phyloP scores from a whole-genome alignment of 2,797 vertebrate genomes.

The Sebastes taczanowskii region DNA sequence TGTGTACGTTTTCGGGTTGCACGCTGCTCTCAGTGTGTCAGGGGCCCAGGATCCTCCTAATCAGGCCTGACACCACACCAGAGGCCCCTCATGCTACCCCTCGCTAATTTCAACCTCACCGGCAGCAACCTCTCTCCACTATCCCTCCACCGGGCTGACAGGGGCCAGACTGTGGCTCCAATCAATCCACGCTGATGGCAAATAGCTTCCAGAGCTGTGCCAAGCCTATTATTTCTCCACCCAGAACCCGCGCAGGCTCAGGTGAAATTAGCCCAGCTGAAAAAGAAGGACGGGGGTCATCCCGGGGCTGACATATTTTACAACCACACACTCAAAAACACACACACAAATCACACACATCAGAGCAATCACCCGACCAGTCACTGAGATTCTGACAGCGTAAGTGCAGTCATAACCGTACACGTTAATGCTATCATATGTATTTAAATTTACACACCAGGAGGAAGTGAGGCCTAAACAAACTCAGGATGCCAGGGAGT shows the following conservation, averaged over 20 bases:
- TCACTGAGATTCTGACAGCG: conserved; percentile 45
- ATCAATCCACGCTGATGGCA: conserved; percentile 77
- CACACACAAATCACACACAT: neutral
- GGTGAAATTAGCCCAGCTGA: conserved; percentile 72
- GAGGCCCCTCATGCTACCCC: conserved; percentile 66
- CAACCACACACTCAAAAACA: conserved; percentile 8
- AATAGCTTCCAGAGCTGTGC: conserved; percentile 86
- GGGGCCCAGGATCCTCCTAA: conserved; percentile 72
- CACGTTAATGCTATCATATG: conserved; percentile 44
- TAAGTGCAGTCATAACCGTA: conserved; percentile 43
- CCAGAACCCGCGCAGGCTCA: conserved; percentile 73
- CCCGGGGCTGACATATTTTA: conserved; percentile 48
- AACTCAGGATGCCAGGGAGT: conserved; percentile 71
- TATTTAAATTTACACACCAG: conserved; percentile 29
- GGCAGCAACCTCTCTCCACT: conserved; percentile 57
- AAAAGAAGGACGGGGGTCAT: conserved; percentile 55
- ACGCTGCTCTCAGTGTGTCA: conserved; percentile 49
- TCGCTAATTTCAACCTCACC: conserved; percentile 72
- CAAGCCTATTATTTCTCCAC: conserved; percentile 72
- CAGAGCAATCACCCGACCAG: conserved; percentile 36
- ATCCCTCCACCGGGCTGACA: conserved; percentile 60
- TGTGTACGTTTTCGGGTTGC: conserved; percentile 44
- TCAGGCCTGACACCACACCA: conserved; percentile 79
- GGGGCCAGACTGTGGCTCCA: conserved; percentile 71
- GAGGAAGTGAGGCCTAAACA: conserved; percentile 70